Base-by-base conservation (phyloP, 2,888 invertebrate species). In the Ctena decussata region DNA sequence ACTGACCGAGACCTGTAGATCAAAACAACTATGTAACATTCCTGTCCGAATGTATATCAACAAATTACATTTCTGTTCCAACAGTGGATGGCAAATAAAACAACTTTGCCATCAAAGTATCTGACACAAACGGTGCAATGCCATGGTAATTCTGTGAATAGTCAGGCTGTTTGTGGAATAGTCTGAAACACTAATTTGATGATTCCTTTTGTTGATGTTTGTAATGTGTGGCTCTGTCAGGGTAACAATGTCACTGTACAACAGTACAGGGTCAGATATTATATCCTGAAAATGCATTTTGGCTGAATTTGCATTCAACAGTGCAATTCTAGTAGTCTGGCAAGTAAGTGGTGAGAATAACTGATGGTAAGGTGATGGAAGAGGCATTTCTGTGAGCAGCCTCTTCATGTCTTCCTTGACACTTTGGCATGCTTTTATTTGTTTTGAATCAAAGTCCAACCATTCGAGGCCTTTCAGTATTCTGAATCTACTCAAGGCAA, bases 401-500 rank as follows among this genome's bases (percentile, higher is more conserved):
- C 60, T 60, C 27, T 60, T 11, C 18, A 6, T 60, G 27, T 30
- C 18, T 30, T 60, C n/a, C n/a, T n/a, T n/a, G n/a, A n/a, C n/a
- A n/a, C n/a, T n/a, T n/a, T n/a, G n/a, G n/a, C n/a, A n/a, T n/a
- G n/a, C n/a, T n/a, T n/a, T n/a, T n/a, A n/a, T n/a, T n/a, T n/a
- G n/a, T n/a, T n/a, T n/a, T n/a, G n/a, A n/a, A n/a, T n/a, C n/a
- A n/a, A n/a, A n/a, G n/a, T n/a, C n/a, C n/a, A n/a, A n/a, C n/a
- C n/a, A n/a, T n/a, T n/a, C n/a, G 60, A 18, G 6, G 3, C 60
- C 3, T 6, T 73, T n/a, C 15, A 90, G 18, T 49, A 80, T 82
- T 79, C 77, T 87, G 24, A 70, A 76, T 30, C 89, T 79, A 82
- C 87, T 86, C 18, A 90, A 60, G 6, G 86, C 85, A 69, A 90